A percentile compares a stretch with the other conserved stretches of the same genome.
These are phyloP conservation scores for Tetrax tetrax DNA, from an alignment of 2,113 vertebrate genomes.

Conservation along the genomic window DNA sequence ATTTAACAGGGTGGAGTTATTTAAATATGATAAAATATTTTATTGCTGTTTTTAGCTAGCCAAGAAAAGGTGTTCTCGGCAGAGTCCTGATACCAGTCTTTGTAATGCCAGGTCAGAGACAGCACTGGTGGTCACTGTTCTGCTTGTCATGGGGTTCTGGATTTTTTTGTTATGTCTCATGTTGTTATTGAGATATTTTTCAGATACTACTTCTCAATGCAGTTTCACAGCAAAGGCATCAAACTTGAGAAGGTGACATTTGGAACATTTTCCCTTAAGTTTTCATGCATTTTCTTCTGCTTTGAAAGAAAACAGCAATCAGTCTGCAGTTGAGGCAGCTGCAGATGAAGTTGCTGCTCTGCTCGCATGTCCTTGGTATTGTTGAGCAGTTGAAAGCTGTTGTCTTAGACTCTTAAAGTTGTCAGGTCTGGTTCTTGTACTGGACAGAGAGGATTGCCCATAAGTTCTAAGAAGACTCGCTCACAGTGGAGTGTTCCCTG, in stretches of 20 bases:
- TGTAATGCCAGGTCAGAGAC: not conserved
- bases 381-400: not conserved
- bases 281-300: not conserved
- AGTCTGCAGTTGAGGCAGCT: not conserved
- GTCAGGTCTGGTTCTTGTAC: not conserved
- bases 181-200: not conserved
- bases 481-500: not conserved
- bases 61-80: not conserved
- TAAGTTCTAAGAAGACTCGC: not conserved
- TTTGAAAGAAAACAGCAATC: not conserved
- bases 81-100: not conserved
- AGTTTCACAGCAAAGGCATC: not conserved
- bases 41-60: not conserved
- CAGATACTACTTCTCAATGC: not conserved
- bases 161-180: not conserved
- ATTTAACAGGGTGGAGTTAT: not conserved
- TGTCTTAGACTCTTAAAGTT: not conserved
- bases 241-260: not conserved
- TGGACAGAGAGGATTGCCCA: not conserved
- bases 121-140: not conserved
- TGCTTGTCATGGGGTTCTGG: not conserved
- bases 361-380: fast-evolving
- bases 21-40: not conserved
- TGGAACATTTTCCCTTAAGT: not conserved
- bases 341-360: not conserved